A percentile compares a stretch with the other conserved stretches of the same genome.
These are phyloP conservation scores for Saccostrea glomerata DNA, from an alignment of 1,140 invertebrate genomes.

Conservation along the genomic window DNA sequence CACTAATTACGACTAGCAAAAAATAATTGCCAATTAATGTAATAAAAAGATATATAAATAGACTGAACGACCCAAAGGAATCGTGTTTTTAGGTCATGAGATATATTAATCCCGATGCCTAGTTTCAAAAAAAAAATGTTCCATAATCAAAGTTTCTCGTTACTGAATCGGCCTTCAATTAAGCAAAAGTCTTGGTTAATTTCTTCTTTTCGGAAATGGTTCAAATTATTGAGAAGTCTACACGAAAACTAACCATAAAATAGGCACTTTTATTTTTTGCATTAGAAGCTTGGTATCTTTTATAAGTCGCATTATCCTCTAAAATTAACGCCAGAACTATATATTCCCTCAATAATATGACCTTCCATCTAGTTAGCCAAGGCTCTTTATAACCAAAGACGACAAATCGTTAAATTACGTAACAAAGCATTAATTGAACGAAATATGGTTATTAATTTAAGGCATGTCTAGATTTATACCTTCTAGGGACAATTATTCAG, in stretches of 20 bases:
- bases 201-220: not conserved
- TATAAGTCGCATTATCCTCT: not conserved
- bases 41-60: too few species aligned
- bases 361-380: not conserved
- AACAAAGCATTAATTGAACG: slow-evolving; percentile 26
- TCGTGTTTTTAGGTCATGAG: too few species aligned
- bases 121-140: too few species aligned
- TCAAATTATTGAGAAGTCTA: not conserved
- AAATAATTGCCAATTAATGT: too few species aligned
- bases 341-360: not conserved
- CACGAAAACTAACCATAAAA: not conserved
- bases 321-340: slow-evolving; percentile 10
- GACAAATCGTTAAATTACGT: not conserved
- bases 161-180: too few species aligned
- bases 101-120: too few species aligned
- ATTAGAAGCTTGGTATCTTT: not conserved
- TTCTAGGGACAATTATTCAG: not conserved
- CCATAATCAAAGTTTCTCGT: too few species aligned
- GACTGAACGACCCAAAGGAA: too few species aligned
- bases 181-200: too few species aligned
- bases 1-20: too few species aligned
- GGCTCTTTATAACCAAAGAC: not conserved
- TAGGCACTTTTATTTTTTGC: not conserved
- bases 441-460: not conserved
- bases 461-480: slow-evolving; percentile 4